Evolutionary conservation across 1,140 invertebrate species (phyloP).

Genomic region (Ceratina calcarata): DNA sequence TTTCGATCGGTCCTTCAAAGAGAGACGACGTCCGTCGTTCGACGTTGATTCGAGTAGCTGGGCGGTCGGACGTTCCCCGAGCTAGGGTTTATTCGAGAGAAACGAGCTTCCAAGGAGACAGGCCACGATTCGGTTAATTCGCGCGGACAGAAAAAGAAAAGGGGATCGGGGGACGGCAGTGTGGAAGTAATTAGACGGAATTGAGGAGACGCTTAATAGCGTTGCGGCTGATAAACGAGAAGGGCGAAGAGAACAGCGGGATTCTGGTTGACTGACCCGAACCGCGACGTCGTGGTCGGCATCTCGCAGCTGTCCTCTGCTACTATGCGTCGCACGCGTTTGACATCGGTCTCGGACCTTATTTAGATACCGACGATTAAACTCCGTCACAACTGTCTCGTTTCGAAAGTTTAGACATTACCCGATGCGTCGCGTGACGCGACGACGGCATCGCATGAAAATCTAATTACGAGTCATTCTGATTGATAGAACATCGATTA

Average conservation of each 20-base stretch:
- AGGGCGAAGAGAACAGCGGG: slow-evolving; percentile 20
- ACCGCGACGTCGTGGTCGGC: slow-evolving; percentile 20
- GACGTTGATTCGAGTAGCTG: no score
- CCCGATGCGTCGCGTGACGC: no score
- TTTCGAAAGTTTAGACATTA: no score
- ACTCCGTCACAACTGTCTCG: slow-evolving; percentile 17
- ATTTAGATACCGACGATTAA: slow-evolving; percentile 12
- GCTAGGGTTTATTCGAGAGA: not conserved
- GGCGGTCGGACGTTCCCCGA: no score
- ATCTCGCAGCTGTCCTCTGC: slow-evolving; percentile 58
- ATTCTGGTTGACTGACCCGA: slow-evolving; percentile 68
- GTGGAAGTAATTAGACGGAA: slow-evolving; percentile 63
- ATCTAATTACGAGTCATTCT: no score
- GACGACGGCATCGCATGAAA: not conserved
- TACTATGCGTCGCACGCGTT: not conserved
- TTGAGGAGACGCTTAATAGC: slow-evolving; percentile 59
- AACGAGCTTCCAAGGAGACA: not conserved
- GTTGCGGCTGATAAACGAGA: not conserved
- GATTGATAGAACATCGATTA: no score
- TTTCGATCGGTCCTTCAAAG: no score
- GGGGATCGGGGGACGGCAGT: not conserved
- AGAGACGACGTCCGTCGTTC: no score
- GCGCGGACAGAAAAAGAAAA: not conserved
- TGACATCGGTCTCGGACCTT: no score
- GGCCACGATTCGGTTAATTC: slow-evolving; percentile 44